Conservation (phyloP, 1,140 invertebrate species). For the Linepithema humile region DNA sequence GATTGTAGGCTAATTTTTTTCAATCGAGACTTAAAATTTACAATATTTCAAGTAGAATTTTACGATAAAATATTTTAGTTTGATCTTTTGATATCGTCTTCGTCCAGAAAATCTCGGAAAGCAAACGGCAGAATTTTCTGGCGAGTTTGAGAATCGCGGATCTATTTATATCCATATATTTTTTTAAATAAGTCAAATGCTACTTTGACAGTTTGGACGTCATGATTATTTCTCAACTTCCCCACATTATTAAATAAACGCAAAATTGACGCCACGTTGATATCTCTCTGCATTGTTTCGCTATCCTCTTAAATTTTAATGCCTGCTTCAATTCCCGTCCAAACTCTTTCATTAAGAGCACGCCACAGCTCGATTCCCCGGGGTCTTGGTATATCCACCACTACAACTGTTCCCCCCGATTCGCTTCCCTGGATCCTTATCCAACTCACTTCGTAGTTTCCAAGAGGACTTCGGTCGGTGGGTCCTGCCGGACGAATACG, state of each 20-base stretch:
- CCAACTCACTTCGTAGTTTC: conserved; percentile 60
- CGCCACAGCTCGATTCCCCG: background rate
- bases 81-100: no score
- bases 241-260: background rate
- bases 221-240: no score
- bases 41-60: no score
- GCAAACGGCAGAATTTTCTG: no score
- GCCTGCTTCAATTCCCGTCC: conserved; percentile 9
- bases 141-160: no score
- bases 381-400: conserved; percentile 16
- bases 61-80: no score
- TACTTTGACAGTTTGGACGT: no score
- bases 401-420: conserved; percentile 5
- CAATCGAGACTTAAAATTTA: no score
- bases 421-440: conserved; percentile 60
- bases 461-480: conserved; percentile 16
- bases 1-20: no score
- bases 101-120: no score
- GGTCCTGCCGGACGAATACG: conserved; percentile 33
- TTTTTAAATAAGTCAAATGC: no score
- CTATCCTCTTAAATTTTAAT: conserved; percentile 24
- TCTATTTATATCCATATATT: no score
- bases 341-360: conserved; percentile 43
- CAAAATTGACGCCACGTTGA: background rate
- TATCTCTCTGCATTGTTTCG: background rate